Percentiles rank a stretch among this genome's conserved stretches.
Conservation (phyloP, 2,113 vertebrate species). For the Syngnathus typhle region DNA sequence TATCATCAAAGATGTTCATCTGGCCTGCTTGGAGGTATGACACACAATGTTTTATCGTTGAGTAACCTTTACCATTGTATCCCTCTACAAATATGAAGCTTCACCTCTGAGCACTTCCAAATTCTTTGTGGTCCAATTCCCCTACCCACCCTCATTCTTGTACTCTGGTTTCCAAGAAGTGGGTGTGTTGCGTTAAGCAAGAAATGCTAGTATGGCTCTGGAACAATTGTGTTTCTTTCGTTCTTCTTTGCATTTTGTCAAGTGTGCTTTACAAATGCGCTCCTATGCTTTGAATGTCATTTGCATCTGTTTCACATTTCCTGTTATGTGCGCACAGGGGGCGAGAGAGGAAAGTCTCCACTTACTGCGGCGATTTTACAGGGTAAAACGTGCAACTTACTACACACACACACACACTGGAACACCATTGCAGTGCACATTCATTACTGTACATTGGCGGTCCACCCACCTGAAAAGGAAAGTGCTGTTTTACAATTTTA, state of each 20-base stretch:
- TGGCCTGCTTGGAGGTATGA: slow-evolving; percentile 91
- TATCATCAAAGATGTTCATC: slow-evolving; percentile 90
- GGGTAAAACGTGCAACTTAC: slow-evolving; percentile 64
- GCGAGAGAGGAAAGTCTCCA: slow-evolving; percentile 94
- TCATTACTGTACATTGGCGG: background rate
- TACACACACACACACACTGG: background rate
- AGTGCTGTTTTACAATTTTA: background rate
- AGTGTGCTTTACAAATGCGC: background rate
- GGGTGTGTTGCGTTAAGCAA: too few species aligned
- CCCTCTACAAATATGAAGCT: background rate
- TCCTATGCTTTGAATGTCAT: background rate
- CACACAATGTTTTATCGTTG: background rate
- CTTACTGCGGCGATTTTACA: slow-evolving; percentile 87
- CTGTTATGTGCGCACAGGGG: slow-evolving; percentile 67
- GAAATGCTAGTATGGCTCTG: too few species aligned
- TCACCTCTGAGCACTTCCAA: background rate
- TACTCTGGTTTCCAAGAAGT: too few species aligned
- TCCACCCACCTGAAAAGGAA: background rate
- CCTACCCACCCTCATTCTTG: background rate
- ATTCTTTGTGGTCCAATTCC: background rate
- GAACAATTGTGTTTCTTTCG: too few species aligned
- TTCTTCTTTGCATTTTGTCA: background rate
- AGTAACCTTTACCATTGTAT: background rate
- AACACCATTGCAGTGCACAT: background rate
- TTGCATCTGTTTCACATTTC: background rate